Evolutionary conservation across 2,888 invertebrate species (phyloP).

Genomic region (Nomada hirtipes): DNA sequence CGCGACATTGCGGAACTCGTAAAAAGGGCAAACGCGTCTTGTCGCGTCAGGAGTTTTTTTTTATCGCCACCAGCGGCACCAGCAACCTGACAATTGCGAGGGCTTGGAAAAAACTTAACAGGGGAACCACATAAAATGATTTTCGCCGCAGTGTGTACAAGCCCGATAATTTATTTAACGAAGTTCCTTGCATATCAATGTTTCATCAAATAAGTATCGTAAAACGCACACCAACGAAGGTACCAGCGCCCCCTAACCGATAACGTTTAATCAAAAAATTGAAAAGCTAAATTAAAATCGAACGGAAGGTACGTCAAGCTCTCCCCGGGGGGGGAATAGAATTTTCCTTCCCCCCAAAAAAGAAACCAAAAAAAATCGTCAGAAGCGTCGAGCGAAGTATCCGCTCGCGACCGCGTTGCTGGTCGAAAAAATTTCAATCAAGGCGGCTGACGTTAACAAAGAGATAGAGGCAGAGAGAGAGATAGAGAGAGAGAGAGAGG

Average conservation of each 20-base stretch:
- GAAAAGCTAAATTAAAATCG: constrained; percentile 28
- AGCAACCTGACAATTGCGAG: constrained; percentile 45
- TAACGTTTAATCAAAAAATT: neutral
- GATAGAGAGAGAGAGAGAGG: neutral
- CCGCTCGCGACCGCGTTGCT: constrained; percentile 21
- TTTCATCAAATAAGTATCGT: neutral
- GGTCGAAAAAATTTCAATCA: constrained; percentile 37
- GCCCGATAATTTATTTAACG: no score
- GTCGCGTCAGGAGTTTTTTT: constrained; percentile 47
- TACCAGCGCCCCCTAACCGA: no score
- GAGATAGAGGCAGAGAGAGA: neutral
- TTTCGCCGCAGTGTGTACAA: no score
- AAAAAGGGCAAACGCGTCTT: constrained; percentile 51
- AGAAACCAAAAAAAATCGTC: neutral
- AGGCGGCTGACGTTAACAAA: constrained; percentile 3
- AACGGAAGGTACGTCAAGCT: constrained; percentile 3
- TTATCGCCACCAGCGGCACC: constrained; percentile 8
- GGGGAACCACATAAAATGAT: no score
- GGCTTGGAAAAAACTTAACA: constrained; percentile 33
- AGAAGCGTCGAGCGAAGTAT: constrained; percentile 9
- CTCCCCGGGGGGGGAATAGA: constrained; percentile 1
- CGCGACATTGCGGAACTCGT: constrained; percentile 56
- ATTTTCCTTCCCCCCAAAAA: neutral
- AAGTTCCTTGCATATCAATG: neutral
- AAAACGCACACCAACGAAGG: no score